Base-by-base conservation (phyloP, 2,797 vertebrate species). In the Erithacus rubecula region DNA sequence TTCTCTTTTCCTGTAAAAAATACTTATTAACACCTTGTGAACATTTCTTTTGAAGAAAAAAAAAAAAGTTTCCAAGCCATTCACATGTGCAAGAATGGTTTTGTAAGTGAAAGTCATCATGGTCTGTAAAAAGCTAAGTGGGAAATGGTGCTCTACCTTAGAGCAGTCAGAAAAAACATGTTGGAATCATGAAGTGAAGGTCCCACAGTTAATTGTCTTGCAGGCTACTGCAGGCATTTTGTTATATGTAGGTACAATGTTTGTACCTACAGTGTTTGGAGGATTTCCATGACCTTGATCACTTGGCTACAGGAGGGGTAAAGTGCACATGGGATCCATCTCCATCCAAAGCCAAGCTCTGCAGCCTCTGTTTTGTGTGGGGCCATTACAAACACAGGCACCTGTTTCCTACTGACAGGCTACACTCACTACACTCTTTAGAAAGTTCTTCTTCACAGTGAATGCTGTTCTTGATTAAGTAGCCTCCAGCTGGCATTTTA, bases 201-300 rank as follows among this genome's bases (percentile, higher is more conserved):
- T 79, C 51, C 98, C 99, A 97, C 99, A 99, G 46, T 97, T 89
- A 68, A 53, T 81, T 89, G 99, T 97, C 97, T 87, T 97, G 95
- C 98, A 99, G n/a, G 97, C 94, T 85, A 96, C 75, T 29, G 88
- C 90, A 52, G 99, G 99, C 91, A 98, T 98, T 97, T 99, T 98
- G 2, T 98, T 99, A 92, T 91, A 96, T 8, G 98, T 98, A 37
- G 95, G 94, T 37, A 97, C 90, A 5, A 84, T n/a, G n/a, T n/a
- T n/a, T n/a, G n/a, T n/a, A n/a, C 95, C 96, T 99, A 98, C 83
- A 99, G 84, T 89, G 92, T 98, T 92, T 94, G 97, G 63, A 99
- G 98, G 83, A 98, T 97, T 6, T 98, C 96, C 1, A 97, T 98
- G 90, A 99, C 99, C 97, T 99, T 98, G 18, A 98, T 97, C 65